phyloP scores from a whole-genome alignment of 2,888 invertebrate genomes.

The Gisinianus flammeolus region DNA sequence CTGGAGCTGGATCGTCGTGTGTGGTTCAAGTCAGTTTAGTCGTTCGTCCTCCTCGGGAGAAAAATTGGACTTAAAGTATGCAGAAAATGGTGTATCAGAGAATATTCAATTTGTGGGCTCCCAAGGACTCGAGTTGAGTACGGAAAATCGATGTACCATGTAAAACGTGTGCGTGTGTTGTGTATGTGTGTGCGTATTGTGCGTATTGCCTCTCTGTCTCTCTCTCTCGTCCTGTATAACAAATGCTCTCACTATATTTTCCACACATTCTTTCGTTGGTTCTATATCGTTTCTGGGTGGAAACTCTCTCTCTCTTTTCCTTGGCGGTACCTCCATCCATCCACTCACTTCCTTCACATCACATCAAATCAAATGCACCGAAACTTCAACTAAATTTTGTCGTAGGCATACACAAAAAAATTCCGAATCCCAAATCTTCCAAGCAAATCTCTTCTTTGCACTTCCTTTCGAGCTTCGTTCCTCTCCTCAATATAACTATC shows the following conservation, averaged over 20 bases:
- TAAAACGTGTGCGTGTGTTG: no score
- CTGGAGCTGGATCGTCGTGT: not conserved
- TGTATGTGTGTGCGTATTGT: no score
- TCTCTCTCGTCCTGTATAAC: not conserved
- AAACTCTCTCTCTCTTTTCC: not conserved
- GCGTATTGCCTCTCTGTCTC: constrained; percentile 14
- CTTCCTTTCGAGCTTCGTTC: not conserved
- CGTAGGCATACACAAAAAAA: not conserved
- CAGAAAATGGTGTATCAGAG: constrained; percentile 43
- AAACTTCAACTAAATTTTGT: not conserved
- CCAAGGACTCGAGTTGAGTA: constrained; percentile 17
- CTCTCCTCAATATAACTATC: no score
- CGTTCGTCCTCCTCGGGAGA: constrained; percentile 24
- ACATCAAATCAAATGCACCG: constrained; percentile 17
- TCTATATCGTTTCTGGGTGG: not conserved
- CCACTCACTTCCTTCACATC: constrained; percentile 21
- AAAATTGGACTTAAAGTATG: constrained; percentile 42
- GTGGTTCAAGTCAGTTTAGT: not conserved
- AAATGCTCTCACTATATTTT: not conserved
- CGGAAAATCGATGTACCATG: constrained; percentile 39
- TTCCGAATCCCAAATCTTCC: no score
- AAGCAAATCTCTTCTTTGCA: not conserved
- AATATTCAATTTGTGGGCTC: constrained; percentile 45
- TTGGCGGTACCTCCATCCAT: not conserved
- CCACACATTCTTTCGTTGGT: not conserved